These are phyloP conservation scores for Gymnocypris eckloni DNA, from an alignment of 2,797 vertebrate species.

Conservation along the genomic window DNA sequence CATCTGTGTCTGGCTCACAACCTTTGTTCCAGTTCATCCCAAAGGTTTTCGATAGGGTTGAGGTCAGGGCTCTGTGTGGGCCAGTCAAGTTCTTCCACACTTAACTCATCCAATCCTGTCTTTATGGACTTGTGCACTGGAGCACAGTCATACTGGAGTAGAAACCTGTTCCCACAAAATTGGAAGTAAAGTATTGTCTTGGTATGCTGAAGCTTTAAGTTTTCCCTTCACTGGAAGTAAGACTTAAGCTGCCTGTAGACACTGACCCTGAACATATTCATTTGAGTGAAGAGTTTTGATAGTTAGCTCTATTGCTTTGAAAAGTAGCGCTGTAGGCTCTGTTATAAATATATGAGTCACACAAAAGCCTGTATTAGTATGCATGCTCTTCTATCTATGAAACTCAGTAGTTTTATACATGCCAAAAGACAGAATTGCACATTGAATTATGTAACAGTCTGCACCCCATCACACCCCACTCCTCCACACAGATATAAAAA, in stretches of 20 bases:
- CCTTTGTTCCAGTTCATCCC: not conserved
- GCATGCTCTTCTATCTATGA: not conserved
- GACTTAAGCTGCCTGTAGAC: not conserved
- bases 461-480: not conserved
- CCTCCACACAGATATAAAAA: slow-evolving; percentile 23
- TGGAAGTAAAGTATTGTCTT: not conserved
- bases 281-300: not conserved
- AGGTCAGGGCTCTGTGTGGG: not conserved
- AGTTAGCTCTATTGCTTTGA: not conserved
- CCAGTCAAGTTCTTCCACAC: not conserved
- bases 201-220: not conserved
- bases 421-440: not conserved
- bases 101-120: not conserved
- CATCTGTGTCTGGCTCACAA: too few relatives aligned
- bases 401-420: not conserved
- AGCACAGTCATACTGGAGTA: not conserved
- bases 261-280: not conserved
- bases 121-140: not conserved
- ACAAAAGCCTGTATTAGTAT: not conserved
- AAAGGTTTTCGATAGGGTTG: not conserved
- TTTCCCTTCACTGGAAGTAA: not conserved
- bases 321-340: not conserved
- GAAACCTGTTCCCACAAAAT: not conserved
- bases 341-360: not conserved
- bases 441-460: slow-evolving; percentile 21